These are phyloP conservation scores for Neodiprion virginianus DNA, from an alignment of 1,140 invertebrate genomes.

Conservation along the genomic window DNA sequence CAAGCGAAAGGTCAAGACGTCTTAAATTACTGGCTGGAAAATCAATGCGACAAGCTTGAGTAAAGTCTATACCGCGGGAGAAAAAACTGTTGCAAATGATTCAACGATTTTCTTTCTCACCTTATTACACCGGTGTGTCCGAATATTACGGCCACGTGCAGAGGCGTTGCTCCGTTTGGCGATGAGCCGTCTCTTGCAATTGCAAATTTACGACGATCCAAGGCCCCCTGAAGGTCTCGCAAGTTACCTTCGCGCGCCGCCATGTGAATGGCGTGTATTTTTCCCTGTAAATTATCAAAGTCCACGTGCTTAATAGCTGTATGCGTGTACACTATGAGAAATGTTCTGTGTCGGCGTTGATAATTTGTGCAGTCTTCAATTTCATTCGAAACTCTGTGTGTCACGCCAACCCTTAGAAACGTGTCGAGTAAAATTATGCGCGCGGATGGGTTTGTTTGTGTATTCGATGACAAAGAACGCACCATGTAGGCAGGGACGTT, in stretches of 20 bases:
- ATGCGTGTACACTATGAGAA: background rate
- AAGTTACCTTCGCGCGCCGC: constrained; percentile 87
- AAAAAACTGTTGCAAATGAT: too few relatives aligned
- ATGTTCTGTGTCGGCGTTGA: background rate
- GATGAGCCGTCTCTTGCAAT: constrained; percentile 81
- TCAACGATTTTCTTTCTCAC: constrained; percentile 22
- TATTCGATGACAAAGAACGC: background rate
- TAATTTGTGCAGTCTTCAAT: too few relatives aligned
- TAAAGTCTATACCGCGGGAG: too few relatives aligned
- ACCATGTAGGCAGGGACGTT: constrained; percentile 92
- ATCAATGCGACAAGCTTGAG: too few relatives aligned
- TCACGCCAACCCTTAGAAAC: too few relatives aligned
- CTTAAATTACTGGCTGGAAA: too few relatives aligned
- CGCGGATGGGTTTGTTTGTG: too few relatives aligned
- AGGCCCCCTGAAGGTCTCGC: constrained; percentile 80
- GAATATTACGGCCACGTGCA: constrained; percentile 91
- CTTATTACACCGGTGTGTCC: constrained; percentile 72
- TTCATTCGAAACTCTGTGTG: too few relatives aligned
- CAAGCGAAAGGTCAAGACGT: too few relatives aligned
- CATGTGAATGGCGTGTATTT: constrained; percentile 86
- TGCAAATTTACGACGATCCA: constrained; percentile 91
- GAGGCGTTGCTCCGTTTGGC: constrained; percentile 86
- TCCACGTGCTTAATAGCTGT: background rate
- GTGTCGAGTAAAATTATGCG: too few relatives aligned
- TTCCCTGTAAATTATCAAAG: constrained; percentile 68